phyloP scores from a whole-genome alignment of 64 coral and sea anemone species.

The Stylophora pistillata region DNA sequence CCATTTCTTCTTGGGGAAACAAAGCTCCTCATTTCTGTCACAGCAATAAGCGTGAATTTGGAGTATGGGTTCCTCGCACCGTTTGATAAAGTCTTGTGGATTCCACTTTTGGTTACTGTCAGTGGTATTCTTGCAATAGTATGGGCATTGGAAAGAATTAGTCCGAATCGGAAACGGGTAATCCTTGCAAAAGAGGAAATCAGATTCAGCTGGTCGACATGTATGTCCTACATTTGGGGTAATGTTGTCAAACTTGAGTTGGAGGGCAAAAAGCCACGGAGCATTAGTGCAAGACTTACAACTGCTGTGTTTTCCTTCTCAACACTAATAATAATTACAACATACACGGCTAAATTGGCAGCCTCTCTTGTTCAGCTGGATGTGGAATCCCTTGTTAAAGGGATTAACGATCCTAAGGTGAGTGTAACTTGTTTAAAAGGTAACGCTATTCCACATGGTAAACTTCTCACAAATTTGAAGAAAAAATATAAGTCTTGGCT shows the following conservation, averaged over 20 bases:
- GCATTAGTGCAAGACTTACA: slow-evolving; percentile 58
- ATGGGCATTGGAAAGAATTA: slow-evolving; percentile 62
- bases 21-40: slow-evolving; percentile 64
- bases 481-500: too few species aligned
- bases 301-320: slow-evolving; percentile 67
- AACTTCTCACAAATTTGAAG: too few species aligned
- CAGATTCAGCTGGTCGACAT: slow-evolving; percentile 40
- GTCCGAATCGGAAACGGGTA: slow-evolving; percentile 52
- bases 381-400: slow-evolving; percentile 22
- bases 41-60: background rate
- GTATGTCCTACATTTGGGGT: slow-evolving; percentile 77
- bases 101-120: slow-evolving; percentile 36
- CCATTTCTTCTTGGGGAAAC: slow-evolving; percentile 76
- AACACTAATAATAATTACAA: slow-evolving; percentile 49
- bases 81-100: slow-evolving; percentile 57
- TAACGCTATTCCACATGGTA: too few species aligned
- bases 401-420: slow-evolving; percentile 70
- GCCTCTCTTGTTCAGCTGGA: slow-evolving; percentile 63
- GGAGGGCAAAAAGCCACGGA: slow-evolving; percentile 52
- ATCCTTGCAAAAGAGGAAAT: background rate
- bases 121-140: slow-evolving; percentile 51
- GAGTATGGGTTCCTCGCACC: slow-evolving; percentile 67
- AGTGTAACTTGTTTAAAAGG: too few species aligned
- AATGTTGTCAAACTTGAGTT: slow-evolving; percentile 75
- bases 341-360: slow-evolving; percentile 80